phyloP scores from a whole-genome alignment of 2,797 vertebrate species.

The Fistularia commersonii region DNA sequence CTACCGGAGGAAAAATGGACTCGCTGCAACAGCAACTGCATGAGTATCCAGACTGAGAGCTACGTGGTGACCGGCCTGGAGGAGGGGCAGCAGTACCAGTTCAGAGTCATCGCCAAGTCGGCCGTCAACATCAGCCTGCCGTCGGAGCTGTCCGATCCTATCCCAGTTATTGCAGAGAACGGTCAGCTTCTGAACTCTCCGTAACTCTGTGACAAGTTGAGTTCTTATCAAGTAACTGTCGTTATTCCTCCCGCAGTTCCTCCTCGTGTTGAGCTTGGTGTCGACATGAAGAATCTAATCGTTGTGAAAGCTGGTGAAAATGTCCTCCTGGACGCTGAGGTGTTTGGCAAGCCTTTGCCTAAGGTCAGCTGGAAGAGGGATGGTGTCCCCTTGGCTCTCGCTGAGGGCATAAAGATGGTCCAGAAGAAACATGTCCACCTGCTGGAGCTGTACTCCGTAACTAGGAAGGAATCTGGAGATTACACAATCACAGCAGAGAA shows the following conservation, averaged over 20 bases:
- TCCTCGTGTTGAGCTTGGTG: slow-evolving; percentile 89
- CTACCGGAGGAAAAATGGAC: slow-evolving; percentile 91
- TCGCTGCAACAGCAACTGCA: slow-evolving; percentile 86
- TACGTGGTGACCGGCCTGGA: slow-evolving; percentile 87
- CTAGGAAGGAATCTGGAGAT: slow-evolving; percentile 94
- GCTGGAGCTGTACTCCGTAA: slow-evolving; percentile 91
- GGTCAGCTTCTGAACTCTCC: slow-evolving; percentile 69
- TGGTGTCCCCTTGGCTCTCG: slow-evolving; percentile 73
- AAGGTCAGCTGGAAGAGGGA: slow-evolving; percentile 91
- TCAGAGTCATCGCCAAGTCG: slow-evolving; percentile 93
- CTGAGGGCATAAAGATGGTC: slow-evolving; percentile 89
- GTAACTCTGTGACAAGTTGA: too few species aligned
- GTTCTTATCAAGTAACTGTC: too few species aligned
- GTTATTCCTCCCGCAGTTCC: slow-evolving; percentile 74
- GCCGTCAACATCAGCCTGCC: slow-evolving; percentile 88
- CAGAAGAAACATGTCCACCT: slow-evolving; percentile 85
- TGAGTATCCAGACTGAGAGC: slow-evolving; percentile 89
- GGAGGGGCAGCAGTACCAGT: slow-evolving; percentile 89
- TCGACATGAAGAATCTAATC: slow-evolving; percentile 92
- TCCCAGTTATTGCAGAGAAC: slow-evolving; percentile 88
- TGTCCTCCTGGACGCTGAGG: slow-evolving; percentile 86
- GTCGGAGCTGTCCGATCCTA: slow-evolving; percentile 92
- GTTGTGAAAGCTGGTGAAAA: slow-evolving; percentile 94
- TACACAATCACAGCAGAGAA: slow-evolving; percentile 95
- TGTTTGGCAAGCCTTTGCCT: slow-evolving; percentile 93